These are phyloP conservation scores for Heliconius charithonia DNA, from an alignment of 2,888 invertebrate genomes.

Conservation along the genomic window DNA sequence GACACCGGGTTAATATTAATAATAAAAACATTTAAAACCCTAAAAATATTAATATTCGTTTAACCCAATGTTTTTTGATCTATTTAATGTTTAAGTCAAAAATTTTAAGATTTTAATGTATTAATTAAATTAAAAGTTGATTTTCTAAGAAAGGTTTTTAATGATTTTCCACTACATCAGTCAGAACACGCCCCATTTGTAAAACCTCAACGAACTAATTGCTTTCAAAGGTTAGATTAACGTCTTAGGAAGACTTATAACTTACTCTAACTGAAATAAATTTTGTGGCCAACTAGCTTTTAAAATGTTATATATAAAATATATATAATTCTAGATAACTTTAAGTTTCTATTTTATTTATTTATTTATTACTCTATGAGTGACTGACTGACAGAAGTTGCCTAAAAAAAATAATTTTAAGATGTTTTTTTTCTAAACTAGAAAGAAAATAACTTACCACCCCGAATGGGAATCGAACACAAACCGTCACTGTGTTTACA, in stretches of 20 bases:
- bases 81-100: too few species aligned
- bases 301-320: neutral
- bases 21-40: too few species aligned
- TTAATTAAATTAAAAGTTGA: too few species aligned
- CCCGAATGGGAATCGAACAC: neutral
- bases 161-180: conserved; percentile 29
- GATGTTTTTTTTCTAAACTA: too few species aligned
- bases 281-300: neutral
- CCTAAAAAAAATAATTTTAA: too few species aligned
- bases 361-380: too few species aligned
- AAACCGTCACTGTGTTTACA: neutral
- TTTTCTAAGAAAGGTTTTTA: too few species aligned
- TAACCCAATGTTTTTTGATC: too few species aligned
- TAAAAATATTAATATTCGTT: too few species aligned
- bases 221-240: conserved; percentile 60
- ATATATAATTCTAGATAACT: neutral
- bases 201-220: conserved; percentile 55
- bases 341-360: neutral
- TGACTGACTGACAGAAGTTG: too few species aligned
- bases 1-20: too few species aligned
- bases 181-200: conserved; percentile 53
- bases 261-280: conserved; percentile 55
- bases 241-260: conserved; percentile 61
- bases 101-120: too few species aligned
- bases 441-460: neutral